phyloP scores from a whole-genome alignment of 2,113 vertebrate genomes.

The Phylloscopus trochiloides region DNA sequence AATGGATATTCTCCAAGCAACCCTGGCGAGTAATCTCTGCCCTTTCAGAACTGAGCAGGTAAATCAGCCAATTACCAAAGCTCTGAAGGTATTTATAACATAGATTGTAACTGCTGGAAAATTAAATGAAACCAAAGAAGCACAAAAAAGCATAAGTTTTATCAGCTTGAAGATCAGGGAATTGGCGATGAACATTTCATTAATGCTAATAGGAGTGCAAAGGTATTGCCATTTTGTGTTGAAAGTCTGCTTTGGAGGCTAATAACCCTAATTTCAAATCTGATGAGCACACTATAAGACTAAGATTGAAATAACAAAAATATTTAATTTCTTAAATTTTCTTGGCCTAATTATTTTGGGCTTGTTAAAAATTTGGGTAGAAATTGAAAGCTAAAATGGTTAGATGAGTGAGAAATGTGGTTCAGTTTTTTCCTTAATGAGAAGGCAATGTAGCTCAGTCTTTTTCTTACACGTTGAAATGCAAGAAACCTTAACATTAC shows the following conservation, averaged over 20 bases:
- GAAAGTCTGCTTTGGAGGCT: background rate
- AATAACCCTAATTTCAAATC: background rate
- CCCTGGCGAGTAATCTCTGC: background rate
- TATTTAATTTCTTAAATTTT: background rate
- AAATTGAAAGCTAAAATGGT: background rate
- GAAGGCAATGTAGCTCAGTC: background rate
- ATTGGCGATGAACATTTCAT: background rate
- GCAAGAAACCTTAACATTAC: background rate
- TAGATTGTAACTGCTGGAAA: background rate
- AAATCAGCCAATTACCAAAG: background rate
- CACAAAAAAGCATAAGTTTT: background rate
- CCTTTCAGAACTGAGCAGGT: background rate
- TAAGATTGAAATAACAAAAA: background rate
- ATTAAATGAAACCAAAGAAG: background rate
- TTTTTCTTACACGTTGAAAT: background rate
- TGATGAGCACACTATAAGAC: background rate
- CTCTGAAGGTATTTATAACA: background rate
- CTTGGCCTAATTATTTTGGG: background rate
- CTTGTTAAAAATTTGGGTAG: background rate
- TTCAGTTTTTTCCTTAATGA: background rate
- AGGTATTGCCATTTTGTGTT: background rate
- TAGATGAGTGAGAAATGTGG: background rate
- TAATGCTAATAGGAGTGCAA: background rate
- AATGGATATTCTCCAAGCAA: background rate
- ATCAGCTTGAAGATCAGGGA: background rate